A percentile compares a stretch with the other conserved stretches of the same genome.
phyloP scores from a whole-genome alignment of 2,797 vertebrate species.

The Acridotheres tristis region DNA sequence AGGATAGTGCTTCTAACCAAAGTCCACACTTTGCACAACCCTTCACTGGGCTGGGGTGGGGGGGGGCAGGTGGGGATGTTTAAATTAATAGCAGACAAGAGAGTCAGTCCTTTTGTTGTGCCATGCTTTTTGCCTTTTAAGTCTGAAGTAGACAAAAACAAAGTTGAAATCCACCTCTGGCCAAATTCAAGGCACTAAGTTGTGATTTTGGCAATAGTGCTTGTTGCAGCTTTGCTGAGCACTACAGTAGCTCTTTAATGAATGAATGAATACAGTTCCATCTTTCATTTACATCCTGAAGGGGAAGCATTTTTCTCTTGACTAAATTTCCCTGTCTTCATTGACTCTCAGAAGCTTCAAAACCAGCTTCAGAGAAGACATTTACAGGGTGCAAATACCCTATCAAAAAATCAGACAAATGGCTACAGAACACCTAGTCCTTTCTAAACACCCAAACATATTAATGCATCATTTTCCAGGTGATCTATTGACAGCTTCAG shows the following conservation, averaged over 20 bases:
- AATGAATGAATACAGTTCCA: not conserved
- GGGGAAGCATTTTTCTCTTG: not conserved
- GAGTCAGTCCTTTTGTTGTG: not conserved
- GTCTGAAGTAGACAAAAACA: constrained; percentile 9
- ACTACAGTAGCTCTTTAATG: not conserved
- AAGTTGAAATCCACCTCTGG: constrained; percentile 37
- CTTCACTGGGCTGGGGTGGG: not conserved
- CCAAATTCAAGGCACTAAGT: not conserved
- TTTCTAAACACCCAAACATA: not conserved
- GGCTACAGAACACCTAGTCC: not conserved
- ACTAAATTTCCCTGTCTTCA: not conserved
- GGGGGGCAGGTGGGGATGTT: not conserved
- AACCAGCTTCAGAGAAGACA: not conserved
- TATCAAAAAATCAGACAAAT: not conserved
- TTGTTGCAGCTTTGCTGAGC: not conserved
- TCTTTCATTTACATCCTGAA: not conserved
- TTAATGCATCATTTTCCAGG: not conserved
- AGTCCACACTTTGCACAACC: not conserved
- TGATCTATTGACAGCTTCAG: not conserved
- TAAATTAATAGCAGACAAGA: constrained; percentile 8
- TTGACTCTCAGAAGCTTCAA: not conserved
- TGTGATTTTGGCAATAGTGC: not conserved
- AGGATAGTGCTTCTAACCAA: not conserved
- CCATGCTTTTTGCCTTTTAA: constrained; percentile 10
- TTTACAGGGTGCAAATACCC: not conserved